These are phyloP conservation scores for Stichopus horrens DNA, from an alignment of 53 echinoderm and acorn worm species.

Conservation along the genomic window DNA sequence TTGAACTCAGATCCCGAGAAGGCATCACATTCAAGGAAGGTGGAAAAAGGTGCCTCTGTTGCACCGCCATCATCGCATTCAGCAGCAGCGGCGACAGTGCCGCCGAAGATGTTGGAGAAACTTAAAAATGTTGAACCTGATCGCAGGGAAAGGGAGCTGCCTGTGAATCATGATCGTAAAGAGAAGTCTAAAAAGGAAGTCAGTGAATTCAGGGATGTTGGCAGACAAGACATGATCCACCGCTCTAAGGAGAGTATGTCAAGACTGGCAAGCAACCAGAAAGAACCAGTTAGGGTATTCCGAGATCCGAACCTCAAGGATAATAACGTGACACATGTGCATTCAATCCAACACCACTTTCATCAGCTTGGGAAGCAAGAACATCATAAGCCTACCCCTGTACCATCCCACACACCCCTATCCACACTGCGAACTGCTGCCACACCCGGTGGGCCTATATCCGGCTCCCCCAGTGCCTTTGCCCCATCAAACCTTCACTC, in stretches of 20 bases:
- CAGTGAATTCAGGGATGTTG: background rate
- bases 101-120: constrained; percentile 17
- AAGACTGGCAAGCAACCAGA: background rate
- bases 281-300: constrained; percentile 82
- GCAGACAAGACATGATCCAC: background rate
- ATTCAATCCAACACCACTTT: constrained; percentile 90
- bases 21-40: background rate
- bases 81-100: background rate
- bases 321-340: constrained; percentile 81
- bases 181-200: constrained; percentile 12
- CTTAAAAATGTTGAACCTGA: background rate
- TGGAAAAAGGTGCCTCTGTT: background rate
- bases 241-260: background rate
- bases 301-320: constrained; percentile 94
- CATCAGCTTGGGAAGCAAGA: constrained; percentile 44
- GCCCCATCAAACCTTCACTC: constrained; percentile 63
- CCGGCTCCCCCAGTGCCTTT: constrained; percentile 90
- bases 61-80: background rate
- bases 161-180: constrained; percentile 6
- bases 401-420: constrained; percentile 73
- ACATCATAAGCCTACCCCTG: constrained; percentile 39
- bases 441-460: constrained; percentile 35
- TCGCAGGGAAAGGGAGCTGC: background rate
- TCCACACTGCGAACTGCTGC: constrained; percentile 62
- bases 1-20: constrained; percentile 15